Evolutionary conservation across 64 coral and sea anemone genomes (phyloP).

Genomic region (Stichodactyla helianthus): DNA sequence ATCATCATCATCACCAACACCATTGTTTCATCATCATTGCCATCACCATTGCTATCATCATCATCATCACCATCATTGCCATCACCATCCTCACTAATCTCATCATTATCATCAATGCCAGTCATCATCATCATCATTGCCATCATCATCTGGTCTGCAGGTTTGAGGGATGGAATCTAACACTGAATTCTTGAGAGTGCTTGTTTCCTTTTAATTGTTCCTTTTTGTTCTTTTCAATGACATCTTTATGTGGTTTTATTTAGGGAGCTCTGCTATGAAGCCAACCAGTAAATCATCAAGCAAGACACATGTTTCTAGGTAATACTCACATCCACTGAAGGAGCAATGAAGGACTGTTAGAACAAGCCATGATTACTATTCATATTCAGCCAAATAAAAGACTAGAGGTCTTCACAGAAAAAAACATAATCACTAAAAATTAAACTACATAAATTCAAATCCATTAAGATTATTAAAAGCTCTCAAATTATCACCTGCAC

Average conservation of each 20-base stretch:
- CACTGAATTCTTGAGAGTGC: no score
- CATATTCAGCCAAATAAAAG: no score
- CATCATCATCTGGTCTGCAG: not conserved
- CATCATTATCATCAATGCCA: not conserved
- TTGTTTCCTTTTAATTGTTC: no score
- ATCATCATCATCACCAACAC: not conserved
- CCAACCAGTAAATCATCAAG: not conserved
- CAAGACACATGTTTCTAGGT: not conserved
- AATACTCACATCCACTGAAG: not conserved
- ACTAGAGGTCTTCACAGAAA: no score
- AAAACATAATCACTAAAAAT: not conserved
- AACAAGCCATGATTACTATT: not conserved
- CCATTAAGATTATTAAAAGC: constrained; percentile 6
- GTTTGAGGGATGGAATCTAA: no score
- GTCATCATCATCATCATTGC: not conserved
- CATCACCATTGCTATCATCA: no score
- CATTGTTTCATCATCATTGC: no score
- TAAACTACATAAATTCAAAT: not conserved
- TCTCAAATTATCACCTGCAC: constrained; percentile 10
- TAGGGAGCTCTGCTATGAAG: not conserved
- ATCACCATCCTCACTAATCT: not conserved
- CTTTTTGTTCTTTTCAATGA: no score
- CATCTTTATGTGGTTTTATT: not conserved
- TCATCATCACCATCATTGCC: no score
- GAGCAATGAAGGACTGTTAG: not conserved